Evolutionary conservation across 2,113 vertebrate species (phyloP).

Genomic region (Parus major): DNA sequence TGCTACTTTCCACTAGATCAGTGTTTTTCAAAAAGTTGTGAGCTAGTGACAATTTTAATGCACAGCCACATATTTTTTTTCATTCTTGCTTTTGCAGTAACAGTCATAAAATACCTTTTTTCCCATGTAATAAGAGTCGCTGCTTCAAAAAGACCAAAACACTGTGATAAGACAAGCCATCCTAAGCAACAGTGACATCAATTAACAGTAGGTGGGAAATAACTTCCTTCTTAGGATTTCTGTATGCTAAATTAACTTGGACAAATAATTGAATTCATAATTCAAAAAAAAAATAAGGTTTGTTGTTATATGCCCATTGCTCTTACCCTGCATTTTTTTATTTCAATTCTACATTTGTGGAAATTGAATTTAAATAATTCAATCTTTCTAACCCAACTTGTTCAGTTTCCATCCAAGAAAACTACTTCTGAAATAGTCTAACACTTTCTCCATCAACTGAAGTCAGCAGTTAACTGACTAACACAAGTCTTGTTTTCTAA

Average conservation of each 20-base stretch:
- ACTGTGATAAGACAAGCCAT: not conserved
- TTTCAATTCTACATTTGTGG: not conserved
- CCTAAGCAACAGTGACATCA: not conserved
- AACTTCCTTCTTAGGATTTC: not conserved
- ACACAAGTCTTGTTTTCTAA: conserved; percentile 32
- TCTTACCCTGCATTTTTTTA: not conserved
- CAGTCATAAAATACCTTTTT: not conserved
- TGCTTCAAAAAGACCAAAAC: not conserved
- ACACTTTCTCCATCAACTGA: not conserved
- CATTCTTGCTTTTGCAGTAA: not conserved
- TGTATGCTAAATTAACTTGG: not conserved
- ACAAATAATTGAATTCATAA: not conserved
- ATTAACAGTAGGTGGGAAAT: not conserved
- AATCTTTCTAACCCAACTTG: not conserved
- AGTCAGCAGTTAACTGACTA: not conserved
- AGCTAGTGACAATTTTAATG: not conserved
- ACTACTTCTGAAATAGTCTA: not conserved
- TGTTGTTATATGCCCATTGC: not conserved
- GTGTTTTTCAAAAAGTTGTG: conserved; percentile 10
- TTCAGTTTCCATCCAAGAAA: not conserved
- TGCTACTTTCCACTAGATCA: conserved; percentile 31
- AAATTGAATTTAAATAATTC: not conserved
- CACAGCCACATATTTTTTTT: not conserved
- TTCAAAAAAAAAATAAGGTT: not conserved
- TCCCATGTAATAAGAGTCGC: not conserved